A percentile compares a stretch with the other conserved stretches of the same genome.
phyloP scores from a whole-genome alignment of 2,113 vertebrate genomes.

The rabbit (Oryctolagus cuniculus) region mOryCun1.1 NC_091436.1:123457501-123458000 shows the following conservation, averaged over 20 bases:
- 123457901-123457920: neutral
- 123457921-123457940: neutral
- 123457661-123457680: neutral
- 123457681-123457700: neutral
- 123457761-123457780: neutral
- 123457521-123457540: neutral
- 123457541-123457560: too few species aligned
- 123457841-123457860: neutral
- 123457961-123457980: neutral
- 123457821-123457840: neutral
- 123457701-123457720: neutral
- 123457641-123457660: neutral
- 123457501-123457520: neutral
- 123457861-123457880: neutral
- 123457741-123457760: neutral
- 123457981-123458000: neutral
- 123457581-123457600: neutral
- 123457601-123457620: neutral
- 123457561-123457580: neutral
- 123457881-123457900: neutral
- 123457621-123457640: neutral
- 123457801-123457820: neutral
- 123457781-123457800: neutral
- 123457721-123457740: too few species aligned
- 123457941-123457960: neutral